Conservation (phyloP, 2,888 invertebrate genomes). For the Apotomis capreana region DNA sequence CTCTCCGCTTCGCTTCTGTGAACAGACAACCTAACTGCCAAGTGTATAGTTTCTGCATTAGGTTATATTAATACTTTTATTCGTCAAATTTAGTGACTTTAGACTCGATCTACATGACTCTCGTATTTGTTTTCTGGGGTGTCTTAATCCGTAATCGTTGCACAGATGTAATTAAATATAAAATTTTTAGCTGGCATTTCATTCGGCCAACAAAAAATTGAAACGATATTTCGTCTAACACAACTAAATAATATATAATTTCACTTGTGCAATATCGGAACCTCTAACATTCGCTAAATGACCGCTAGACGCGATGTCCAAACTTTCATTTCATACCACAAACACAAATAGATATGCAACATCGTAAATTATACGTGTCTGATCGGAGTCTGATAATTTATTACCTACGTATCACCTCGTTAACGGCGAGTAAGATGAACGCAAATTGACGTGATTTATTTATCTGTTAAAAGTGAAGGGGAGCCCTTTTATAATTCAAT, state of each 20-base stretch:
- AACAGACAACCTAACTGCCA: no score
- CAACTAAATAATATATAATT: neutral
- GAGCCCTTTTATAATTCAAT: slow-evolving; percentile 12
- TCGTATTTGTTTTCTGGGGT: no score
- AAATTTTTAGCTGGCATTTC: neutral
- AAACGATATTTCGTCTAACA: neutral
- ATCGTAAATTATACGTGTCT: slow-evolving; percentile 8
- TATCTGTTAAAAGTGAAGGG: slow-evolving; percentile 11
- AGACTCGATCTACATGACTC: no score
- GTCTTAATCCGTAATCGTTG: no score
- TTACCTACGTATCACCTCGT: slow-evolving; percentile 14
- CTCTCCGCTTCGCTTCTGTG: no score
- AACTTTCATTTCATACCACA: slow-evolving; percentile 2
- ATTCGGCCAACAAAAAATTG: neutral
- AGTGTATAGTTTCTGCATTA: no score
- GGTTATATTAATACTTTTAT: no score
- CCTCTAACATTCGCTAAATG: neutral
- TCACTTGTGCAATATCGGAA: neutral
- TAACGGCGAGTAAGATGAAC: slow-evolving; percentile 12
- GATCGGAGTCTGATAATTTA: slow-evolving; percentile 27
- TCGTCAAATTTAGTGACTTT: no score
- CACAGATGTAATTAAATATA: no score
- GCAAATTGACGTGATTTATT: slow-evolving; percentile 31
- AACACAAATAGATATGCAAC: slow-evolving; percentile 4
- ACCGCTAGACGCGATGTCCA: neutral